These are phyloP conservation scores for Prinia subflava DNA, from an alignment of 2,113 vertebrate species.

Conservation along the genomic window DNA sequence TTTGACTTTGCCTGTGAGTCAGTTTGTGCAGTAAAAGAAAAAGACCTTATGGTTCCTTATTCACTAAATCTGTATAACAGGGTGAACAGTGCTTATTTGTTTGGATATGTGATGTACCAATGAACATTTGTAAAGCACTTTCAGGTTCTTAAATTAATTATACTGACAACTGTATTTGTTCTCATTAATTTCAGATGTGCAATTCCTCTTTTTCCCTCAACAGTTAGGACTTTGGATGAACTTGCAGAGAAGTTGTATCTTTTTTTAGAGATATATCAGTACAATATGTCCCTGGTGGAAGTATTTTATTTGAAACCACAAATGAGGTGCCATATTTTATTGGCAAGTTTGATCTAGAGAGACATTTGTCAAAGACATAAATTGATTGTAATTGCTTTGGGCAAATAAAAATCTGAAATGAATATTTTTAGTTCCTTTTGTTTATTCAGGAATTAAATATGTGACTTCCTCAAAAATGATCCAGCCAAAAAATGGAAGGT, in stretches of 20 bases:
- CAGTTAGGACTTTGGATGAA: background rate
- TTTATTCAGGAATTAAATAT: slow-evolving; percentile 3
- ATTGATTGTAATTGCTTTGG: background rate
- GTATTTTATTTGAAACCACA: background rate
- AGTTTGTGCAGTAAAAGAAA: background rate
- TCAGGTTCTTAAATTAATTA: background rate
- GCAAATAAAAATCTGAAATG: background rate
- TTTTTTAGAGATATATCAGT: background rate
- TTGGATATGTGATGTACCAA: background rate
- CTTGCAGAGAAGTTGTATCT: background rate
- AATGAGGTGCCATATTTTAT: background rate
- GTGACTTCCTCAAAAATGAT: background rate
- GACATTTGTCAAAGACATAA: background rate
- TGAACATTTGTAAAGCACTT: background rate
- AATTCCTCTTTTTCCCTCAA: background rate
- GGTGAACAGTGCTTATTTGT: background rate
- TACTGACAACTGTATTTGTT: background rate
- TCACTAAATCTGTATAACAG: background rate
- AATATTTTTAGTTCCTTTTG: background rate
- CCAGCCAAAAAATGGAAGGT: background rate
- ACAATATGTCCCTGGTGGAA: background rate
- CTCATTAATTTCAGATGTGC: background rate
- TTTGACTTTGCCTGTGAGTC: background rate
- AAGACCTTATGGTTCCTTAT: background rate
- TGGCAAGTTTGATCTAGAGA: background rate